phyloP scores from a whole-genome alignment of 2,797 vertebrate species.

The Poecilia wingei region DNA sequence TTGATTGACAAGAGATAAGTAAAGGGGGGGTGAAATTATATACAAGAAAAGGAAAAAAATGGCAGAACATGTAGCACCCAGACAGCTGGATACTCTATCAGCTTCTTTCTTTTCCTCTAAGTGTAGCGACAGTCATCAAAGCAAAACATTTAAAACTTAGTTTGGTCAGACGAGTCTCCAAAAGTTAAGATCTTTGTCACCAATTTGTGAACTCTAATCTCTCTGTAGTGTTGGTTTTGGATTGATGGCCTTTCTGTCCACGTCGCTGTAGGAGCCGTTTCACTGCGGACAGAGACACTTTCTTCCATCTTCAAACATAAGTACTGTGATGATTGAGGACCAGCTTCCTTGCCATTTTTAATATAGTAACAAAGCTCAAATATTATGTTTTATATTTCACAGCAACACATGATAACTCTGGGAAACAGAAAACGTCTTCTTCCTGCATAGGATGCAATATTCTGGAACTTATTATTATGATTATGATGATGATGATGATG shows the following conservation, averaged over 20 bases:
- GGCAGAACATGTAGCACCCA: neutral
- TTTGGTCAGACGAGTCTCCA: neutral
- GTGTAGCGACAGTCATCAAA: neutral
- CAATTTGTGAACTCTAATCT: neutral
- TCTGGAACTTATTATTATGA: neutral
- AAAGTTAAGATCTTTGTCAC: neutral
- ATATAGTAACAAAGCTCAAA: too few species aligned
- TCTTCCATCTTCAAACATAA: neutral
- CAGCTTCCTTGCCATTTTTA: neutral
- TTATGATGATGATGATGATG: neutral
- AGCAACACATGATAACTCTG: neutral
- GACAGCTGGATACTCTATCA: neutral
- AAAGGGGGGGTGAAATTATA: neutral
- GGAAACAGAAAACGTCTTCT: neutral
- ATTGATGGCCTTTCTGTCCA: neutral
- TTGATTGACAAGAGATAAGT: neutral
- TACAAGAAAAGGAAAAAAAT: neutral
- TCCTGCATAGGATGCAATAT: neutral
- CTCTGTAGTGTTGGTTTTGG: neutral
- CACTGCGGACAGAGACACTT: neutral
- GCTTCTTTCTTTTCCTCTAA: neutral
- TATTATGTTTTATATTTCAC: neutral
- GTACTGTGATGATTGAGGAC: too few species aligned
- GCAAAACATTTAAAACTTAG: neutral
- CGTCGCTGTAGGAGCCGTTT: neutral